phyloP scores from a whole-genome alignment of 2,888 invertebrate genomes.

The Latrodectus elegans region DNA sequence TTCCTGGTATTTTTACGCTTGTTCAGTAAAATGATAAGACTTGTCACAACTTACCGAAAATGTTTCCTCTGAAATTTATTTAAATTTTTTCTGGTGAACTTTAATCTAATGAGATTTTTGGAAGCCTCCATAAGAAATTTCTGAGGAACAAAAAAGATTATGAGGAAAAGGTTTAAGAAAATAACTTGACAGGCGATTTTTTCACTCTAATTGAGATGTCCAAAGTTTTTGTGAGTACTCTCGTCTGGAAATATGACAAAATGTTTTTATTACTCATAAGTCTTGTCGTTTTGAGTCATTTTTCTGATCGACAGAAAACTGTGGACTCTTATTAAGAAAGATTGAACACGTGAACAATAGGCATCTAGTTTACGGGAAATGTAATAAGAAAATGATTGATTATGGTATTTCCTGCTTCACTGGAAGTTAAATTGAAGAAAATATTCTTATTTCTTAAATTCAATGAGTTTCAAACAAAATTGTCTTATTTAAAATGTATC shows the following conservation, averaged over 20 bases:
- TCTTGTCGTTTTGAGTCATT: not conserved
- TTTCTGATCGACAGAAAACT: not conserved
- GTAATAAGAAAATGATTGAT: too few species aligned
- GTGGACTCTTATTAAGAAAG: not conserved
- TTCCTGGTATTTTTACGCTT: too few species aligned
- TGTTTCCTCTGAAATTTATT: too few species aligned
- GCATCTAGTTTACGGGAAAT: not conserved
- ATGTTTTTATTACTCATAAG: not conserved
- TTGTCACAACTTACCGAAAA: too few species aligned
- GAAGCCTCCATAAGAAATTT: too few species aligned
- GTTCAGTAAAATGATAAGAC: too few species aligned
- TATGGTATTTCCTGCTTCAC: too few species aligned
- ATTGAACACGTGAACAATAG: not conserved
- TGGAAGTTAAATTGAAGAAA: too few species aligned
- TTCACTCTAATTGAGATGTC: slow-evolving; percentile 24
- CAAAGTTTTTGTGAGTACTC: slow-evolving; percentile 4
- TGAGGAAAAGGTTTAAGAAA: not conserved
- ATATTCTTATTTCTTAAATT: too few species aligned
- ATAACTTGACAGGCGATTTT: slow-evolving; percentile 18
- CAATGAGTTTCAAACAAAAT: too few species aligned
- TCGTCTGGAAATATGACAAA: slow-evolving; percentile 4
- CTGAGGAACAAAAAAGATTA: too few species aligned
- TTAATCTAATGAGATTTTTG: not conserved
- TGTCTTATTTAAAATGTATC: too few species aligned
- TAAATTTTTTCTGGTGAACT: not conserved